Base-by-base conservation (phyloP, 92 coral and sea anemone genomes). In the Galaxea fascicularis region DNA sequence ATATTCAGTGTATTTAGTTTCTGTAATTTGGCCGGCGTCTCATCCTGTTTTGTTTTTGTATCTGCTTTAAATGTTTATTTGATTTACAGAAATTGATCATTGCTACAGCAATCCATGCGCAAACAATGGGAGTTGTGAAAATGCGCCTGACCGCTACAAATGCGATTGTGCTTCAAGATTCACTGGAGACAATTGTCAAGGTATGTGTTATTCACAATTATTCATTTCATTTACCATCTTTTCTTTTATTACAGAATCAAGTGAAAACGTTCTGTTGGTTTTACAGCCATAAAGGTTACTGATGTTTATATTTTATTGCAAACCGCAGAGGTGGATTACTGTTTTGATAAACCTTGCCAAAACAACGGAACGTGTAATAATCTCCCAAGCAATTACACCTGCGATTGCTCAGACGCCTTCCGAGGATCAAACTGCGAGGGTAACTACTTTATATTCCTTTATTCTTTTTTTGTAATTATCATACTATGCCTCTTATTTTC, bases 281-380 rank as follows among this genome's bases (percentile, higher is more conserved):
- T n/a, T n/a, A n/a, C n/a, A n/a, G n/a, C n/a, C n/a, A n/a, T n/a
- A n/a, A n/a, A n/a, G 6, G 41, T 73, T 49, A 12, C 21, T 56
- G 4, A 27, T 30, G 17, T 0, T 4, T 4, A 14, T 4, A 4
- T 67, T 2, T 8, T 67, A 10, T 68, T 73, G 16, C 22, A 10
- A 26, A 49, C 30, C 26, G 0, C 57, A 77, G 82, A 0, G 35
- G 41, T 45, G 51, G 49, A 79, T 24, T 22, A 68, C 30, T 79
- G 74, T 13, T 27, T 22, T 17, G 27, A 17, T 6, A n/a, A 16
- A 0, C 83, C 82, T 0, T 77, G 83, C 18, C 13, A 26, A 24
- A 64, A 78, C 74, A 63, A 64, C 15, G 63, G 58, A 46, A 45
- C 81, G 0, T 76, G 83, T 46, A 39, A 44, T 1, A 78, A n/a